Evolutionary conservation across 2,888 invertebrate genomes (phyloP).

Genomic region (Cheilosia urbana): DNA sequence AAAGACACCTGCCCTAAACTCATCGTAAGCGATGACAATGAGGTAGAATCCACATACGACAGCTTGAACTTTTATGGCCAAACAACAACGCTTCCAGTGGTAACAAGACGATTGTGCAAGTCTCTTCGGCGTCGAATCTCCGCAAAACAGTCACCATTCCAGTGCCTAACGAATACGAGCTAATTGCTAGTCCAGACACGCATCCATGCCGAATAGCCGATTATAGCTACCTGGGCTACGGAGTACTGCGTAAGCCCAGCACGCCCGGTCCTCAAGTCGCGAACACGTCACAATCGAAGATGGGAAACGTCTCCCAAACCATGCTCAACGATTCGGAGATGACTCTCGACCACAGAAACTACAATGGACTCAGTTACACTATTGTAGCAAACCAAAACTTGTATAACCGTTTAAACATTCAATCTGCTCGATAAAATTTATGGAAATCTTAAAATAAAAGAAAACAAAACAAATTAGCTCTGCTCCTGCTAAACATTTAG

Average conservation of each 20-base stretch:
- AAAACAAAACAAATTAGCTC: slow-evolving; percentile 22
- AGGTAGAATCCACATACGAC: slow-evolving; percentile 88
- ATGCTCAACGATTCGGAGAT: slow-evolving; percentile 79
- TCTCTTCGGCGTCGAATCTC: slow-evolving; percentile 84
- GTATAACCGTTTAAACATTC: slow-evolving; percentile 85
- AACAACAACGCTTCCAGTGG: slow-evolving; percentile 88
- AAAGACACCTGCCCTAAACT: slow-evolving; percentile 79
- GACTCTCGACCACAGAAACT: slow-evolving; percentile 87
- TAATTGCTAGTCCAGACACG: slow-evolving; percentile 87
- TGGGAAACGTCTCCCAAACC: slow-evolving; percentile 65
- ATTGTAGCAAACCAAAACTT: slow-evolving; percentile 93
- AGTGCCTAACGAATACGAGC: slow-evolving; percentile 90
- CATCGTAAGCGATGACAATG: slow-evolving; percentile 81
- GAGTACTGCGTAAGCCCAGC: slow-evolving; percentile 89
- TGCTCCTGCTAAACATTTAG: slow-evolving; percentile 31
- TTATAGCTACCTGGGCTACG: slow-evolving; percentile 92
- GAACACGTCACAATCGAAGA: slow-evolving; percentile 76
- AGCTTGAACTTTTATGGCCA: slow-evolving; percentile 92
- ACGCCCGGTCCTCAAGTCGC: slow-evolving; percentile 85
- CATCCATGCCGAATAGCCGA: slow-evolving; percentile 90
- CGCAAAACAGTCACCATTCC: slow-evolving; percentile 79
- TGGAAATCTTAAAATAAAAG: slow-evolving; percentile 8
- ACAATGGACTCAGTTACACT: slow-evolving; percentile 92
- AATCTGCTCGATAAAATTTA: slow-evolving; percentile 46
- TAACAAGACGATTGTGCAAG: slow-evolving; percentile 89